phyloP scores from a whole-genome alignment of 2,888 invertebrate species.

The Graphium colonna region DNA sequence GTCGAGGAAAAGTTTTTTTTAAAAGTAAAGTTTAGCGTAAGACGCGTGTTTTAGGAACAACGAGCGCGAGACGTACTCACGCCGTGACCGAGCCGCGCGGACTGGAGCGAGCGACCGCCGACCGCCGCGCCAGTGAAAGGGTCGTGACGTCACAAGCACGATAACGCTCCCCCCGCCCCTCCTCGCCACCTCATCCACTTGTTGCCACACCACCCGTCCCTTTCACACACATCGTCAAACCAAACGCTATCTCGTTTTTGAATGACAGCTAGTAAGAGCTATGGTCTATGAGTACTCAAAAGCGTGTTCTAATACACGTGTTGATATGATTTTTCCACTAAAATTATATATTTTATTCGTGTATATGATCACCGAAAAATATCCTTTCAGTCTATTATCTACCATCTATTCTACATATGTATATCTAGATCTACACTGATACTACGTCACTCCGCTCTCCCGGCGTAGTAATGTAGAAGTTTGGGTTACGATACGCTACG shows the following conservation, averaged over 20 bases:
- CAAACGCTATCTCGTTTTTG: constrained; percentile 55
- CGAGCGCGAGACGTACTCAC: constrained; percentile 66
- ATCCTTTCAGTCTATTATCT: too few species aligned
- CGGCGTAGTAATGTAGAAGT: constrained; percentile 9
- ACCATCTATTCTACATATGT: too few species aligned
- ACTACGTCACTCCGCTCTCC: too few species aligned
- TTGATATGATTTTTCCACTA: constrained; percentile 20
- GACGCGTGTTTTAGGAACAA: constrained; percentile 65
- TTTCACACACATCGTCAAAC: constrained; percentile 33
- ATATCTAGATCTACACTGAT: too few species aligned
- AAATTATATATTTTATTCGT: too few species aligned
- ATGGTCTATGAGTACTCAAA: constrained; percentile 23
- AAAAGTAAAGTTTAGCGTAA: constrained; percentile 45
- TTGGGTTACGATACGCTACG: background rate
- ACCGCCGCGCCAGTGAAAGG: constrained; percentile 71
- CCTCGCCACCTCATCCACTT: constrained; percentile 45
- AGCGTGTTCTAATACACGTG: constrained; percentile 21
- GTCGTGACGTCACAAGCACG: constrained; percentile 80
- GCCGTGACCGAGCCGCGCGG: constrained; percentile 76
- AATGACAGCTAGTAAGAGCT: constrained; percentile 42
- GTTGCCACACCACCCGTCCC: constrained; percentile 63
- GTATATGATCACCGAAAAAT: too few species aligned
- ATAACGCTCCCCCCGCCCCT: constrained; percentile 61
- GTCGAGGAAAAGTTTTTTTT: constrained; percentile 33
- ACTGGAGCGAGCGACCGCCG: constrained; percentile 59